These are phyloP conservation scores for Hirundichthys speculiger DNA, from an alignment of 2,113 vertebrate species.

Conservation along the genomic window DNA sequence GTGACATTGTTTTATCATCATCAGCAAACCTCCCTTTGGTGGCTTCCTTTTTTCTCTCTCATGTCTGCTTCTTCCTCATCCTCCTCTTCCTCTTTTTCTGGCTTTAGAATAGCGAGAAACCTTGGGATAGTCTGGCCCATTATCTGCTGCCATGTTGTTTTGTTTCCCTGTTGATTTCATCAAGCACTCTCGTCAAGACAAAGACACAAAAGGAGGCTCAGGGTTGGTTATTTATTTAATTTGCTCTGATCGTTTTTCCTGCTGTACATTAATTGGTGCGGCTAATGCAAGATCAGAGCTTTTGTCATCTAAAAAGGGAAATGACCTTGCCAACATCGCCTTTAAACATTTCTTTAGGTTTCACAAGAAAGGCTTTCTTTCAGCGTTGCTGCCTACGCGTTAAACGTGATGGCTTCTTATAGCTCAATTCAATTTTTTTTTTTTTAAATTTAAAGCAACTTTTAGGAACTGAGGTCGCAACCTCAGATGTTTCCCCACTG, in stretches of 20 bases:
- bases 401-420: too few species aligned
- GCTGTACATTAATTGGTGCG: conserved; percentile 15
- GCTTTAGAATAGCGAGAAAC: conserved; percentile 36
- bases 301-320: conserved; percentile 1
- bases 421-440: too few species aligned
- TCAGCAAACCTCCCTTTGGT: not conserved
- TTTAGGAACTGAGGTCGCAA: too few species aligned
- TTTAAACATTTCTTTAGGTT: too few species aligned
- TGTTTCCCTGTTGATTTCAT: conserved; percentile 48
- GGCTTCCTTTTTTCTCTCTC: conserved; percentile 19
- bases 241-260: not conserved
- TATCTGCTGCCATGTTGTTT: conserved; percentile 21
- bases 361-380: too few species aligned
- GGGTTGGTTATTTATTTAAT: conserved; percentile 25
- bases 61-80: conserved; percentile 13
- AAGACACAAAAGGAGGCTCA: conserved; percentile 42
- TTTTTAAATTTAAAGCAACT: too few species aligned
- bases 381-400: too few species aligned
- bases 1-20: conserved; percentile 33
- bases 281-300: conserved; percentile 23
- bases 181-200: conserved; percentile 40
- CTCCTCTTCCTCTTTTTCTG: conserved; percentile 28
- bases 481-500: too few species aligned
- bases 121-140: conserved; percentile 49
- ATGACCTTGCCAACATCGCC: too few species aligned